Percentiles rank a stretch among this genome's conserved stretches.
Evolutionary conservation across 2,113 vertebrate genomes (phyloP).

Genomic region (Amia ocellicauda): DNA sequence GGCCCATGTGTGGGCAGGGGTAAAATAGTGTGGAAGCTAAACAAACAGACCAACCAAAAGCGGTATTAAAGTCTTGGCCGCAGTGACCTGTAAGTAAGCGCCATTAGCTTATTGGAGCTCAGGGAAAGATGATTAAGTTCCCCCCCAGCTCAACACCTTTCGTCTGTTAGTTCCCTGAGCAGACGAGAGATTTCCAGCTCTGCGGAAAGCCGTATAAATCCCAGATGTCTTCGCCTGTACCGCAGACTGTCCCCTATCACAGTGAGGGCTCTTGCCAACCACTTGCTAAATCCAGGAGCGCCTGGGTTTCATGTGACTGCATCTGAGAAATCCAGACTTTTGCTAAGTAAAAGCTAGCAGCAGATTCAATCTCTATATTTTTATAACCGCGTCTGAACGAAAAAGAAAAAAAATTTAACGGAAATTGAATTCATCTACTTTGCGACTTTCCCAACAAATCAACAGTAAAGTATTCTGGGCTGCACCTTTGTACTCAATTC

Average conservation of each 20-base stretch:
- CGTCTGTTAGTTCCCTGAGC: background rate
- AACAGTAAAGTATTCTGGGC: too few species aligned
- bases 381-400: too few species aligned
- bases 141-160: background rate
- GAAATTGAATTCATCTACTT: too few species aligned
- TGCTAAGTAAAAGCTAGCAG: too few species aligned
- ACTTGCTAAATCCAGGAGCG: background rate
- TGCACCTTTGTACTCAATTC: too few species aligned
- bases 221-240: background rate
- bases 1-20: too few species aligned
- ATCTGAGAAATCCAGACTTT: too few species aligned
- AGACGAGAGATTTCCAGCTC: too few species aligned
- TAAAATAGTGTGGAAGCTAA: background rate
- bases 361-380: too few species aligned
- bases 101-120: background rate
- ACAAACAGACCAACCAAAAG: background rate
- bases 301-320: too few species aligned
- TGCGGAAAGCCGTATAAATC: background rate
- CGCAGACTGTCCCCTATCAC: background rate
- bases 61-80: background rate
- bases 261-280: background rate
- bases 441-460: too few species aligned
- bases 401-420: too few species aligned
- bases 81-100: background rate
- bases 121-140: background rate